These are phyloP conservation scores for Mizuhopecten yessoensis DNA, from an alignment of 1,140 invertebrate species.

Conservation along the genomic window DNA sequence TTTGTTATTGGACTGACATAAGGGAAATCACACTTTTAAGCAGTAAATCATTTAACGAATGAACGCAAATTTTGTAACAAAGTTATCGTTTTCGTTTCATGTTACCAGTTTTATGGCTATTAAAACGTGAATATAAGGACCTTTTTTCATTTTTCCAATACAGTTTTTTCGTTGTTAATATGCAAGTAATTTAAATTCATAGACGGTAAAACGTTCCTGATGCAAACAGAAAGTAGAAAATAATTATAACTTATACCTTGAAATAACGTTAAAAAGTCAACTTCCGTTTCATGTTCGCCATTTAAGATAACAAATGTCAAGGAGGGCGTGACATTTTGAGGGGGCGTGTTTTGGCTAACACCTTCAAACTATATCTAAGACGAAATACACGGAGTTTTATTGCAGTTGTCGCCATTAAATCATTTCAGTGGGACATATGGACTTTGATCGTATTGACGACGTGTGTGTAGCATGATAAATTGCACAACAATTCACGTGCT, in stretches of 20 bases:
- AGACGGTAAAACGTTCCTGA: neutral
- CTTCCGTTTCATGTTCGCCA: constrained; percentile 32
- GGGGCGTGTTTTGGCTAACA: neutral
- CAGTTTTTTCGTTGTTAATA: constrained; percentile 24
- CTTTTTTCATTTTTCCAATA: neutral
- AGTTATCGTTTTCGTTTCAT: neutral
- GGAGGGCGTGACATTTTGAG: neutral
- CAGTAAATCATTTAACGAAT: neutral
- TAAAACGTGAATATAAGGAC: neutral
- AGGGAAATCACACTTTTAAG: neutral
- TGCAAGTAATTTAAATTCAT: neutral
- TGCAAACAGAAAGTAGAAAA: neutral
- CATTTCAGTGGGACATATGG: neutral
- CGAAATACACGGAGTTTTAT: neutral
- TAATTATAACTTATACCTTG: neutral
- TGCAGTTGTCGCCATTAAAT: neutral
- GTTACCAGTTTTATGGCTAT: neutral
- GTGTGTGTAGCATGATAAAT: neutral
- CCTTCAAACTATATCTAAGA: constrained; percentile 11
- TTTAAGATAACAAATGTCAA: constrained; percentile 29
- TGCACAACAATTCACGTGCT: neutral
- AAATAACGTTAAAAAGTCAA: neutral
- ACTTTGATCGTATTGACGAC: constrained; percentile 32
- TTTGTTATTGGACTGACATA: neutral
- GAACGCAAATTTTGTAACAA: neutral